Evolutionary conservation across 2,888 invertebrate species (phyloP).

Genomic region (Cantharis flavilabris): DNA sequence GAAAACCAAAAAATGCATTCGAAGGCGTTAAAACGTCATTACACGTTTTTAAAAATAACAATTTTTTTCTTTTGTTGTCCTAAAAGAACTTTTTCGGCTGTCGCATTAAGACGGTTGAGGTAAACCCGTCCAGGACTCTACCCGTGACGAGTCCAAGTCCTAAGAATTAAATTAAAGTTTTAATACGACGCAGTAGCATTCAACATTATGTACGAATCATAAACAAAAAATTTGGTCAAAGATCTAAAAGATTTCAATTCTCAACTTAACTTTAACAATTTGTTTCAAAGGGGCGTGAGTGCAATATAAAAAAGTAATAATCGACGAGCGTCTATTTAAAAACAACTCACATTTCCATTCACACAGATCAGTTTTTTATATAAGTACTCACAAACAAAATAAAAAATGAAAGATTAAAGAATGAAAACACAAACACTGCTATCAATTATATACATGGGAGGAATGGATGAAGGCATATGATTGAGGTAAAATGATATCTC

Average conservation of each 20-base stretch:
- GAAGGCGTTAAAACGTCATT: background rate
- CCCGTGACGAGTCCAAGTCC: background rate
- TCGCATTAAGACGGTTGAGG: background rate
- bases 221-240: background rate
- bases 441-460: slow-evolving; percentile 50
- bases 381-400: slow-evolving; percentile 53
- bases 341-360: slow-evolving; percentile 40
- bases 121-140: background rate
- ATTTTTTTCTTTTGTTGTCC: background rate
- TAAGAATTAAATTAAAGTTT: background rate
- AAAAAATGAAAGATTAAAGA: slow-evolving; percentile 39
- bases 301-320: background rate
- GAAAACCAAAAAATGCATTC: background rate
- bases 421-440: slow-evolving; percentile 50
- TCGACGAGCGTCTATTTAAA: slow-evolving; percentile 12
- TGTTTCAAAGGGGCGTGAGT: background rate
- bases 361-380: slow-evolving; percentile 40
- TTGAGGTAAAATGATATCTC: slow-evolving; percentile 37
- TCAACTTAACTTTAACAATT: background rate
- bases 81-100: background rate
- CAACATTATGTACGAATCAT: background rate
- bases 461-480: slow-evolving; percentile 53
- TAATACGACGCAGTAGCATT: background rate
- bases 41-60: background rate
- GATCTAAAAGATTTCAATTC: background rate